Evolutionary conservation across 2,113 vertebrate species (phyloP), one percentile per base, ranked within the genome.

Genomic region (Campylomormyrus numenius): DNA sequence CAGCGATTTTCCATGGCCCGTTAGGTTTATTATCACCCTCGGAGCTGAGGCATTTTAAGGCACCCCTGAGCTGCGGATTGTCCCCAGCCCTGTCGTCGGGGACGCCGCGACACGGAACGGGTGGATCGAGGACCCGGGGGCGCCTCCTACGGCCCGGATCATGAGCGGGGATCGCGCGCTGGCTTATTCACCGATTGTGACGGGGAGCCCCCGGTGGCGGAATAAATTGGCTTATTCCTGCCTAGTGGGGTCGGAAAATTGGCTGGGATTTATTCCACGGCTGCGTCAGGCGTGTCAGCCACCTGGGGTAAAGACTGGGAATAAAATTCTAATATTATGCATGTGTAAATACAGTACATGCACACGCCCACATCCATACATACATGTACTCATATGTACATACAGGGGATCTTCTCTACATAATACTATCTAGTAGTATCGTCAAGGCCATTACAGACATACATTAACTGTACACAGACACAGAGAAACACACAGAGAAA

Each of bases 191-290:
- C 74, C 74, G 74, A 80, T 80, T 80, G 74, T 80, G 31, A 80
- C 74, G 11, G 74, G 74, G 74, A 42, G 74, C 35, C 74, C 70
- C 74, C 6, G 17, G 74, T 80, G 74, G 74, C 17, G 35, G 74
- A 80, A 80, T 80, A 80, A 80, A 80, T 80, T 80, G 35, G 35
- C 74, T 80, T 80, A 80, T 80, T 80, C 74, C 74, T 39, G 74
- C 35, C 74, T 80, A 80, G 74, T 42, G 74, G 35, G 74, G 35
- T 15, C 1, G 74, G 74, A 80, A 80, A 80, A 80, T 80, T 80
- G 74, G 74, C 74, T 15, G 74, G 74, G 74, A 80, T 80, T 39
- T 42, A 80, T 42, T 80, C 74, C 74, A 39, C 27, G 9, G 15
- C 13, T 21, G 74, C 35, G 1, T 42, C 74, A 42, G 35, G 74